A percentile compares a stretch with the other conserved stretches of the same genome.
Evolutionary conservation across 2,888 invertebrate genomes (phyloP).

Genomic region (Tillus elongatus): DNA sequence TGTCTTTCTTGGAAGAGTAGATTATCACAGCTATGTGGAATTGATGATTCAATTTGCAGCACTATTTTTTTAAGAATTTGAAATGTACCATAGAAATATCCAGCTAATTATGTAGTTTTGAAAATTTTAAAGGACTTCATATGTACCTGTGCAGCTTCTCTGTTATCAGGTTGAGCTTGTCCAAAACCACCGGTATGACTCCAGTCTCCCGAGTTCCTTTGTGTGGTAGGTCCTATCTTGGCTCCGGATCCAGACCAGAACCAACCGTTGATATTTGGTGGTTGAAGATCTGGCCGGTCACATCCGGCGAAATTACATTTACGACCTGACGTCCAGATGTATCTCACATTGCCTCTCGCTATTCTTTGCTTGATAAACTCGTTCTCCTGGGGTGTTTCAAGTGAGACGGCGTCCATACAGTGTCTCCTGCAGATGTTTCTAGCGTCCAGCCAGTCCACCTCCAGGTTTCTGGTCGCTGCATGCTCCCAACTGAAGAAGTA

Average conservation of each 20-base stretch:
- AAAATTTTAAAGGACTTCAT: no score
- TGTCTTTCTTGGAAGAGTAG: no score
- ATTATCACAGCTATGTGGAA: no score
- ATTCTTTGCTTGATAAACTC: conserved; percentile 84
- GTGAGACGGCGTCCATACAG: conserved; percentile 87
- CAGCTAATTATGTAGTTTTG: no score
- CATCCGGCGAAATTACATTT: conserved; percentile 90
- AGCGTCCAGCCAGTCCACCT: conserved; percentile 86
- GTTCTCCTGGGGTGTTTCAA: conserved; percentile 86
- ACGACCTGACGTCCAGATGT: conserved; percentile 86
- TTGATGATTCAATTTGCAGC: no score
- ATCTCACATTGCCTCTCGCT: conserved; percentile 68
- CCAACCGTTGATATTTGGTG: conserved; percentile 82
- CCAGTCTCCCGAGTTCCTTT: conserved; percentile 86
- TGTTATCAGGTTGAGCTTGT: conserved; percentile 80
- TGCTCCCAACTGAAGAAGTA: conserved; percentile 95
- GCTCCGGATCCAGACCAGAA: conserved; percentile 92
- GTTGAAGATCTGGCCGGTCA: conserved; percentile 71
- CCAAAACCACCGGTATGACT: conserved; percentile 80
- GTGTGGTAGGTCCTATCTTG: conserved; percentile 80
- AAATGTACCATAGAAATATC: no score
- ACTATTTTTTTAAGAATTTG: no score
- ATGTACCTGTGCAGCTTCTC: conserved; percentile 76
- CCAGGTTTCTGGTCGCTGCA: conserved; percentile 58
- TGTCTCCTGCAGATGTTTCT: conserved; percentile 85